Evolutionary conservation across 1,140 invertebrate species (phyloP).

Genomic region (Monomorium pharaonis): DNA sequence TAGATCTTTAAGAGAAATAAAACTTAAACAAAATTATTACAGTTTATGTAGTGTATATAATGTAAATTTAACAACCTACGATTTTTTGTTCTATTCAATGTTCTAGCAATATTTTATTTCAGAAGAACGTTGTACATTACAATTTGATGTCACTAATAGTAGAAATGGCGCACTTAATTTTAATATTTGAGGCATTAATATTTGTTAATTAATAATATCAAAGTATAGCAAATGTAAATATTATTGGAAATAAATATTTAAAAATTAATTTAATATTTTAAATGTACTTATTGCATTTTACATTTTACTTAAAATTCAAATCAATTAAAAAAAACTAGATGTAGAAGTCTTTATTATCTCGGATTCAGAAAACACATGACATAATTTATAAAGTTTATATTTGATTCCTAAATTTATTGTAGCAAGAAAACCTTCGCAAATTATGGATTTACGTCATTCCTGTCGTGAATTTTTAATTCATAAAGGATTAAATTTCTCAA

Average conservation of each 20-base stretch:
- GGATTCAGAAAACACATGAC: not conserved
- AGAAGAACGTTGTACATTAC: not conserved
- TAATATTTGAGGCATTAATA: not conserved
- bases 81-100: not conserved
- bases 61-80: not conserved
- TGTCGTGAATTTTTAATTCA: not conserved
- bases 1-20: slow-evolving; percentile 11
- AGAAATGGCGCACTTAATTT: not conserved
- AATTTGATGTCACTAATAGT: not conserved
- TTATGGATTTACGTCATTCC: not conserved
- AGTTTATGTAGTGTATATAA: not conserved
- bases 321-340: not conserved
- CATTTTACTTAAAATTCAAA: not conserved
- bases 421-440: not conserved
- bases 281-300: not conserved
- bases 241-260: not conserved
- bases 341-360: not conserved
- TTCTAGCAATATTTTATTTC: not conserved
- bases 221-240: not conserved
- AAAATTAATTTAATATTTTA: no score
- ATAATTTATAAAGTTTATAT: not conserved
- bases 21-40: not conserved
- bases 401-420: not conserved
- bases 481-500: not conserved
- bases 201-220: not conserved